Evolutionary conservation across 2,113 vertebrate species (phyloP), one percentile per base, ranked within the genome.

Genomic region (Tringa solitaria): DNA sequence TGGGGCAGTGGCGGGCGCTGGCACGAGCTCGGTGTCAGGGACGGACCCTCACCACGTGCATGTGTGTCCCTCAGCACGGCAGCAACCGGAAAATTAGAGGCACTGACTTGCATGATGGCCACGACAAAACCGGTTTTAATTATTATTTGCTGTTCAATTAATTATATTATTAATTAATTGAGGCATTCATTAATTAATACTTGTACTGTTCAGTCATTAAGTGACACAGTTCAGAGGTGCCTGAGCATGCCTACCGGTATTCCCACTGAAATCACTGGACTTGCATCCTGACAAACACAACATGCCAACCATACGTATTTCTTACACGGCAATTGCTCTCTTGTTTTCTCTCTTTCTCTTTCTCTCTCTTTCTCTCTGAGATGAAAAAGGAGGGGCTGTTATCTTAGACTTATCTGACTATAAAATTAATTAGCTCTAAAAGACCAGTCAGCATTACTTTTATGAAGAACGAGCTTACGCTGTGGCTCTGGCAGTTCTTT

Each of bases 331-430:
- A 77, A 33, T 94, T 91, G 87, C 94, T 96, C 81, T 96, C 87
- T 56, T 86, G 63, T 90, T 84, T 86, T 91, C 88, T 95, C 90
- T 93, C 96, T 95, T 96, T 96, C 94, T 95, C 96, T 94, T 95
- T 96, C 87, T 94, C 89, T 94, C 80, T 96, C 96, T 96, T 96
- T 90, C 96, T 94, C 93, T 93, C 69, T 72, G 93, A 89, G 67
- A 28, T 87, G 64, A 76, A 94, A 92, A 90, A 76, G 76, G 67
- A 93, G 59, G 53, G 35, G 89, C 60, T 85, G 26, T 89, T 90
- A 61, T n/a, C 84, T 59, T 12, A 89, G 82, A 30, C 43, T 91
- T 45, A 57, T 80, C 27, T 41, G 87, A 35, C 70, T 95, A 4
- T 89, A 81, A 84, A 87, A 95, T 79, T 91, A 93, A 95, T 96